phyloP scores from a whole-genome alignment of 2,888 invertebrate species.

The Drosophila testacea region DNA sequence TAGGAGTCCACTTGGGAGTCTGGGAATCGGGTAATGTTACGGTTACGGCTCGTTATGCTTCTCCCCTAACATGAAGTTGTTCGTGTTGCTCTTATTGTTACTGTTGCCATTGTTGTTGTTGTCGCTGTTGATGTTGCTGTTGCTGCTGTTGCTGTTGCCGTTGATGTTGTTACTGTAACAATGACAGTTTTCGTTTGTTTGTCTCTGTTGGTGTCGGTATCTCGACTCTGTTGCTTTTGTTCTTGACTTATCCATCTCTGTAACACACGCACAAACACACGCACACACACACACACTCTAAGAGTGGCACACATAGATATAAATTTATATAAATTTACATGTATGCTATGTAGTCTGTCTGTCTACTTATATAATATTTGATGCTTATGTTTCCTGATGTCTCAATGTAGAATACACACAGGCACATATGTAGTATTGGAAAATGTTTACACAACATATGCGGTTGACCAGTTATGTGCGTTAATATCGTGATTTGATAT shows the following conservation, averaged over 20 bases:
- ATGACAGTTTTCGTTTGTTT: slow-evolving; percentile 38
- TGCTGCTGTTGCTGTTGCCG: slow-evolving; percentile 8
- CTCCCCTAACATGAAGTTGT: slow-evolving; percentile 57
- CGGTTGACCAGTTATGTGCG: slow-evolving; percentile 67
- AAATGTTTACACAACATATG: slow-evolving; percentile 64
- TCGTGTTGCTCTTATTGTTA: slow-evolving; percentile 30
- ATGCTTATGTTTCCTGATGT: slow-evolving; percentile 71
- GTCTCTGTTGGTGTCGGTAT: slow-evolving; percentile 32
- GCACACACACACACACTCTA: background rate
- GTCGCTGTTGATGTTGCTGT: slow-evolving; percentile 1
- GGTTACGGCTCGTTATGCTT: slow-evolving; percentile 82
- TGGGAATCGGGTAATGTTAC: slow-evolving; percentile 76
- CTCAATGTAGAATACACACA: slow-evolving; percentile 43
- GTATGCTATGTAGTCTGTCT: slow-evolving; percentile 39
- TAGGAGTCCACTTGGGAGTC: slow-evolving; percentile 22
- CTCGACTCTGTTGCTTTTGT: slow-evolving; percentile 63
- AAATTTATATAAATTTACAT: slow-evolving; percentile 52
- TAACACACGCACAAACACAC: slow-evolving; percentile 14
- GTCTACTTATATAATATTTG: slow-evolving; percentile 73
- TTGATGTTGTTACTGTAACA: slow-evolving; percentile 34
- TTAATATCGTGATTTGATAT: slow-evolving; percentile 68
- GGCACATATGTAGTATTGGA: slow-evolving; percentile 37
- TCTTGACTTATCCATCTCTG: slow-evolving; percentile 46
- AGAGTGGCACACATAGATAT: background rate
- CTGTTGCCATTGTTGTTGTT: slow-evolving; percentile 4